phyloP scores from a whole-genome alignment of 1,140 invertebrate genomes.

The Agrilus planipennis region DNA sequence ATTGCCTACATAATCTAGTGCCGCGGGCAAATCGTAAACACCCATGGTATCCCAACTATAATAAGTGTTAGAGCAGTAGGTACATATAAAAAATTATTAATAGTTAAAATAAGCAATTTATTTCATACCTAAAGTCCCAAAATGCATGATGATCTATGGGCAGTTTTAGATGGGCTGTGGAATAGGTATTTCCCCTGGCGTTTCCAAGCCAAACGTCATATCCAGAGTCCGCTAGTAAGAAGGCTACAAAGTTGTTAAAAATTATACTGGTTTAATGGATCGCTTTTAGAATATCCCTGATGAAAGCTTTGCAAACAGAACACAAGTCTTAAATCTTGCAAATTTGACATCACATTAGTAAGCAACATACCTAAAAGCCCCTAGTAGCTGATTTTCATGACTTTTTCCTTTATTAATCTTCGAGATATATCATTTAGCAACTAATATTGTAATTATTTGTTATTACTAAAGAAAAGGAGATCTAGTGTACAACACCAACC shows the following conservation, averaged over 20 bases:
- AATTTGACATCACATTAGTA: too few species aligned
- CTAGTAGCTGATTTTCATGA: too few species aligned
- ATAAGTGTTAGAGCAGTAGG: background rate
- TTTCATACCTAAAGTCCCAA: constrained; percentile 52
- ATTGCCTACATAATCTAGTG: constrained; percentile 45
- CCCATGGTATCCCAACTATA: constrained; percentile 49
- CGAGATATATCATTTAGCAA: too few species aligned
- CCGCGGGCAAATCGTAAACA: constrained; percentile 52
- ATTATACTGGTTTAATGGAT: too few species aligned
- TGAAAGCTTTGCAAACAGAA: too few species aligned
- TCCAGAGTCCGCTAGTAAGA: constrained; percentile 53
- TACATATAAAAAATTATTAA: constrained; percentile 5
- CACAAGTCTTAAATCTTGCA: too few species aligned
- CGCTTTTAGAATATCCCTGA: too few species aligned
- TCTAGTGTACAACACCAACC: too few species aligned
- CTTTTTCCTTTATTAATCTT: too few species aligned
- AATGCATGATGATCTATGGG: constrained; percentile 40
- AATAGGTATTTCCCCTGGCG: constrained; percentile 52
- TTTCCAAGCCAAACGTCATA: constrained; percentile 73
- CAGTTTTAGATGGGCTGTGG: constrained; percentile 36
- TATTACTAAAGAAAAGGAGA: too few species aligned
- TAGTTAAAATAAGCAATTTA: background rate
- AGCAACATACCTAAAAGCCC: too few species aligned
- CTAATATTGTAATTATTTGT: too few species aligned
- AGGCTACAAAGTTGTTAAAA: constrained; percentile 37